Percentiles rank a stretch among this genome's conserved stretches.
Conservation (phyloP, 2,888 invertebrate genomes). For the Eutolmus rufibarbis region DNA sequence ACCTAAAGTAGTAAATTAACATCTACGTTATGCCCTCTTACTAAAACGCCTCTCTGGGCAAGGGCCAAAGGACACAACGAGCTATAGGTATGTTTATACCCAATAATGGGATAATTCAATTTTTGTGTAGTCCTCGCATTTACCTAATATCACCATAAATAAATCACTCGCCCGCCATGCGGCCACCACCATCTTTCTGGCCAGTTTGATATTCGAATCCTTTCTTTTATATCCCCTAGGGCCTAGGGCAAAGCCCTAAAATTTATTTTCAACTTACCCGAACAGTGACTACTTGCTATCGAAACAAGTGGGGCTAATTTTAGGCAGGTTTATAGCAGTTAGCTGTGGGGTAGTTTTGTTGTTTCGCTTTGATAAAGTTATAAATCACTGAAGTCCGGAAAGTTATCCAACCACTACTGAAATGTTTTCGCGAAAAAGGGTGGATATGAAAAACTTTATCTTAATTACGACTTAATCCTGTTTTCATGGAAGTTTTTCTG, state of each 20-base stretch:
- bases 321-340: background rate
- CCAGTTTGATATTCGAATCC: background rate
- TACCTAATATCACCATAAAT: background rate
- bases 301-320: background rate
- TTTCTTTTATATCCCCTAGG: background rate
- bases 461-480: background rate
- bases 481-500: background rate
- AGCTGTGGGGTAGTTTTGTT: background rate
- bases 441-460: background rate
- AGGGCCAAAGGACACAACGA: background rate
- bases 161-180: background rate
- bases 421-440: background rate
- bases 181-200: background rate
- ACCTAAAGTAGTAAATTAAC: background rate
- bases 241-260: background rate
- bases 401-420: background rate
- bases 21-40: background rate
- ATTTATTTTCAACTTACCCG: background rate
- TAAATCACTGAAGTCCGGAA: background rate
- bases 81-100: background rate
- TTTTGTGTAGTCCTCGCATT: conserved; percentile 5
- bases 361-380: background rate
- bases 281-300: background rate
- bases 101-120: conserved; percentile 24
- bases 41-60: background rate